Evolutionary conservation across 2,888 invertebrate species (phyloP).

Genomic region (Chloroclysta siterata): DNA sequence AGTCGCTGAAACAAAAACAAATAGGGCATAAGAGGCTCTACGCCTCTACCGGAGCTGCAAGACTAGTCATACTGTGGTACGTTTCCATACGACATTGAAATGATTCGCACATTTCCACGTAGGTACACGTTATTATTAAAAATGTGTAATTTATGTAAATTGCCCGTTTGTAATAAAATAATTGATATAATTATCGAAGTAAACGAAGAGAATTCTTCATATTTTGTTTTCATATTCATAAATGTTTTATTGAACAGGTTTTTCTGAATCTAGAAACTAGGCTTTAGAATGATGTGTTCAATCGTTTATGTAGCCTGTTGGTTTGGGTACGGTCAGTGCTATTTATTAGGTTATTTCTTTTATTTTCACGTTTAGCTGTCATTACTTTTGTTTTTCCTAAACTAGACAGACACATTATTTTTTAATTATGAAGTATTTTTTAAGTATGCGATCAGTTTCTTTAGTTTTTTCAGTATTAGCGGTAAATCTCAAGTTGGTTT

Average conservation of each 20-base stretch:
- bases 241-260: neutral
- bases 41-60: constrained; percentile 6
- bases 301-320: too few species aligned
- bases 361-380: too few species aligned
- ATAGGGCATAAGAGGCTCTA: neutral
- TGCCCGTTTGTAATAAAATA: neutral
- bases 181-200: neutral
- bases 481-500: too few species aligned
- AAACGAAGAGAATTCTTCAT: neutral
- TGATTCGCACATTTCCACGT: constrained; percentile 6
- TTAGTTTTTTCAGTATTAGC: too few species aligned
- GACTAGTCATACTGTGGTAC: neutral
- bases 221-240: neutral
- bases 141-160: neutral
- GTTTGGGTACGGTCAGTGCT: too few species aligned
- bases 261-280: neutral
- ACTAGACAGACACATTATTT: too few species aligned
- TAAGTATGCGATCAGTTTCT: too few species aligned
- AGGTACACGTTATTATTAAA: neutral
- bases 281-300: too few species aligned
- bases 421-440: too few species aligned
- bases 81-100: constrained; percentile 5
- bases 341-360: too few species aligned
- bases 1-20: too few species aligned
- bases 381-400: too few species aligned